Percentiles rank a stretch among this genome's conserved stretches.
phyloP scores from a whole-genome alignment of 1,140 invertebrate species.

The Heliconius himera region DNA sequence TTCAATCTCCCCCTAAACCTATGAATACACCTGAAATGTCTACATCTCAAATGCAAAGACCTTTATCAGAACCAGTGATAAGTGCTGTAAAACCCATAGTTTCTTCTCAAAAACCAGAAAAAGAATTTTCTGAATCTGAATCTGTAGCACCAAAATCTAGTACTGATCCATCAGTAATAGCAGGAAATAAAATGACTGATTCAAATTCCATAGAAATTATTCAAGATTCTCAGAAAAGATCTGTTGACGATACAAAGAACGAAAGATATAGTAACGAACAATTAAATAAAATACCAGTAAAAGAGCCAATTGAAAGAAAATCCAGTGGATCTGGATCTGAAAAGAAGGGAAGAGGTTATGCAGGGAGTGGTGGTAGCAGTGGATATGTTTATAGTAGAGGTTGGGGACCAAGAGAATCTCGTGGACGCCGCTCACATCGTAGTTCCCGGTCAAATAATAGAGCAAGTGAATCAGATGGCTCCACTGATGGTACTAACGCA shows the following conservation, averaged over 20 bases:
- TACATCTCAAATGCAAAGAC: slow-evolving; percentile 51
- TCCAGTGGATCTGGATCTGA: slow-evolving; percentile 80
- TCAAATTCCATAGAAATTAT: slow-evolving; percentile 53
- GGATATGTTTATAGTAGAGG: slow-evolving; percentile 74
- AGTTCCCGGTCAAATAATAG: slow-evolving; percentile 76
- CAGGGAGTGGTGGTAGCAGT: slow-evolving; percentile 66
- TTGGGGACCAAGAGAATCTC: slow-evolving; percentile 71
- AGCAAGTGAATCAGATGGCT: slow-evolving; percentile 75
- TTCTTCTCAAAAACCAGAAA: slow-evolving; percentile 61
- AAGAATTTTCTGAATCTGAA: slow-evolving; percentile 69
- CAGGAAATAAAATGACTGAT: slow-evolving; percentile 51
- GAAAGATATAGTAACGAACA: slow-evolving; percentile 65
- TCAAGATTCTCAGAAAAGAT: slow-evolving; percentile 58
- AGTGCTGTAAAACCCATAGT: slow-evolving; percentile 53
- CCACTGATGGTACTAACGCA: slow-evolving; percentile 66
- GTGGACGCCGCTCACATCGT: slow-evolving; percentile 69
- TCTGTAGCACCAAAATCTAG: slow-evolving; percentile 65
- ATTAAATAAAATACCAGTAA: slow-evolving; percentile 62
- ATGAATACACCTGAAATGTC: slow-evolving; percentile 47
- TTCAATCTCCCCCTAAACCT: slow-evolving; percentile 56
- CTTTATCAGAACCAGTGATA: slow-evolving; percentile 49
- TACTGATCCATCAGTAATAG: slow-evolving; percentile 52
- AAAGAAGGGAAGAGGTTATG: slow-evolving; percentile 76
- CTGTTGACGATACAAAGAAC: slow-evolving; percentile 63
- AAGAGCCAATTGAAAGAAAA: slow-evolving; percentile 78